Evolutionary conservation across 2,797 vertebrate genomes (phyloP), one percentile per base, ranked within the genome.

Genomic region (Lepus townsendii): DNA sequence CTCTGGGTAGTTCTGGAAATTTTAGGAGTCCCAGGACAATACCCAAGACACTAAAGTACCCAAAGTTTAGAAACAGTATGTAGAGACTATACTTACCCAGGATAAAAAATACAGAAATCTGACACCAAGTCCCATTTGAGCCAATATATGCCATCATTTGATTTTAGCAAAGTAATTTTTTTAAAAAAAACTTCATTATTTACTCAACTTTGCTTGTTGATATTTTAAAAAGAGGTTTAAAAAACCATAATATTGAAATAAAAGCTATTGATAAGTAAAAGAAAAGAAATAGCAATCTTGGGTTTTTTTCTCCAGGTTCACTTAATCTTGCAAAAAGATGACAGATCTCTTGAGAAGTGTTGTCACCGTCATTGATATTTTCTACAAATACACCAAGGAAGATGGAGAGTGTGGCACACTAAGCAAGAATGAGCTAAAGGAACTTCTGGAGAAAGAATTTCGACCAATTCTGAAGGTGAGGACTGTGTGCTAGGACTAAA

Each of bases 361-460:
- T 88, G 93, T 97, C 86, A 97, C 98, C 0, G 95, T 99, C 82
- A 98, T 99, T 84, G 97, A 80, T 35, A 97, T 98, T 93, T 99
- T 99, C 97, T 98, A 99, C 97, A 93, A 94, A 2, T 98, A 99
- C 0, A 97, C 99, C 66, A 97, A 97, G 1, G 97, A 83, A 32
- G 98, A 99, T 0, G 97, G 98, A 0, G 83, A 83, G 20, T 95
- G 71, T n/a, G 97, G 94, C 96, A 98, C 98, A 0, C 98, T 99
- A 66, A 99, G 94, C 98, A 98, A 98, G 22, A 97, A 97, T 47
- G 98, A 99, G 60, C 98, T 99, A 95, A 98, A 98, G 95, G 97
- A 98, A 90, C 96, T 99, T 97, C 98, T 98, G 0, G 83, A 97
- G 85, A 95, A 96, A 38, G 98, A 98, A 75, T 98, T 98, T 4